Percentiles rank a stretch among this genome's conserved stretches.
These are phyloP conservation scores for Amphilophus citrinellus DNA, from an alignment of 2,113 vertebrate genomes.

Conservation along the genomic window DNA sequence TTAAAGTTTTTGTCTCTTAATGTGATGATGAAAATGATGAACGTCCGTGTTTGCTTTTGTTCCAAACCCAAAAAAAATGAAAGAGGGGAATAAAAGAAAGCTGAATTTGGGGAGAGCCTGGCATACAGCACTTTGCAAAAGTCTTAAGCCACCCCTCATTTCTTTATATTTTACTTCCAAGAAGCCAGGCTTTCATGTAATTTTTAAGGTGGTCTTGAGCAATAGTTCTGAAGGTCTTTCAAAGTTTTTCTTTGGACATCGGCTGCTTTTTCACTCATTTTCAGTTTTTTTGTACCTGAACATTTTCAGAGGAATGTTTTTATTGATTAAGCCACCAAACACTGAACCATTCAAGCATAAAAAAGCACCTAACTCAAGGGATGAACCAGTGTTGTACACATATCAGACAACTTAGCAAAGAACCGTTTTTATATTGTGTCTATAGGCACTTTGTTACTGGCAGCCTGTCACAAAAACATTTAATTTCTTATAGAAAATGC, in stretches of 20 bases:
- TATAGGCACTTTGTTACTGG: background rate
- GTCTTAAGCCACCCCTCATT: background rate
- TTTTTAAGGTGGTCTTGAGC: too few species aligned
- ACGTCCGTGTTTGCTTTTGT: background rate
- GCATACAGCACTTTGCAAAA: slow-evolving; percentile 4
- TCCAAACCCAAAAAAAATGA: too few species aligned
- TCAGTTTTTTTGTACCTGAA: background rate
- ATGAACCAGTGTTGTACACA: background rate
- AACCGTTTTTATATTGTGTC: background rate
- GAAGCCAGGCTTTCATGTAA: too few species aligned
- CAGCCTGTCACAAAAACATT: background rate
- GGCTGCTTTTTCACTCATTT: background rate
- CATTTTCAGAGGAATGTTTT: fast-evolving
- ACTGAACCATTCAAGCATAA: background rate
- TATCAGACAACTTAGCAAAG: background rate
- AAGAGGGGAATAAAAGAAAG: background rate
- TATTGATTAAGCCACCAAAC: background rate
- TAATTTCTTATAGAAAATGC: background rate
- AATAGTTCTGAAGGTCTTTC: too few species aligned
- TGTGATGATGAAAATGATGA: background rate
- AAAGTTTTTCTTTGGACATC: too few species aligned
- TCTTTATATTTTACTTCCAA: too few species aligned
- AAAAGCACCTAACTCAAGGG: background rate
- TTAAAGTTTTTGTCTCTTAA: background rate
- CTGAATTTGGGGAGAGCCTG: background rate